Conservation (phyloP, 92 coral and sea anemone genomes). For the Pocillopora meandrina region DNA sequence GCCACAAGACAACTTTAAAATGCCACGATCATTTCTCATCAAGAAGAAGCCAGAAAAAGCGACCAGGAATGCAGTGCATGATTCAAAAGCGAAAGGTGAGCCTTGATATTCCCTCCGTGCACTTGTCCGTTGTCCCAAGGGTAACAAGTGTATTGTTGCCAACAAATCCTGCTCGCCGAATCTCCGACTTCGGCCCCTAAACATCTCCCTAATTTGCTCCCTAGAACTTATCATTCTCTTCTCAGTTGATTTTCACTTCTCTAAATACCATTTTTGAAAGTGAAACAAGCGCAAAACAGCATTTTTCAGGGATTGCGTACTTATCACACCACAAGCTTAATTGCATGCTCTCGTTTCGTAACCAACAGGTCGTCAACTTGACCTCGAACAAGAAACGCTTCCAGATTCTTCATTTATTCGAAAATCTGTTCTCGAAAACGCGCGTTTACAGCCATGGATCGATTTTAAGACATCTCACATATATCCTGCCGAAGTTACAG, state of each 20-base stretch:
- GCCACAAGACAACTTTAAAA: constrained; percentile 8
- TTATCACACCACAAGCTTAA: constrained; percentile 12
- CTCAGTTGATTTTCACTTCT: neutral
- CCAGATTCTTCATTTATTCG: constrained; percentile 6
- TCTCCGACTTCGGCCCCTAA: neutral
- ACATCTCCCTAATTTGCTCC: neutral
- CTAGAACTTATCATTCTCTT: neutral
- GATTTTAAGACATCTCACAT: constrained; percentile 56
- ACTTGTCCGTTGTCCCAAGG: constrained; percentile 62
- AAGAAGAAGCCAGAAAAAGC: constrained; percentile 73
- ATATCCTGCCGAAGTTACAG: constrained; percentile 86
- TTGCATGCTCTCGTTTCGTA: constrained; percentile 18
- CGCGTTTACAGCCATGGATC: constrained; percentile 51
- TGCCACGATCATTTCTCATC: constrained; percentile 89
- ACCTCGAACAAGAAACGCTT: constrained; percentile 26
- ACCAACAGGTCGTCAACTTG: constrained; percentile 40
- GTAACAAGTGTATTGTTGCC: constrained; percentile 78
- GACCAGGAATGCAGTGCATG: constrained; percentile 33
- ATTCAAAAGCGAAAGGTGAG: constrained; percentile 35
- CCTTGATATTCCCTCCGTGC: constrained; percentile 47
- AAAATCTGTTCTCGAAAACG: constrained; percentile 17
- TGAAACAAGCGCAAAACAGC: neutral
- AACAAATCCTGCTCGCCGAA: constrained; percentile 24
- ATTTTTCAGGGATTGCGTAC: neutral
- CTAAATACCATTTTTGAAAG: neutral